Conservation (phyloP, 2,797 vertebrate genomes). For the Vespertilio murinus region DNA sequence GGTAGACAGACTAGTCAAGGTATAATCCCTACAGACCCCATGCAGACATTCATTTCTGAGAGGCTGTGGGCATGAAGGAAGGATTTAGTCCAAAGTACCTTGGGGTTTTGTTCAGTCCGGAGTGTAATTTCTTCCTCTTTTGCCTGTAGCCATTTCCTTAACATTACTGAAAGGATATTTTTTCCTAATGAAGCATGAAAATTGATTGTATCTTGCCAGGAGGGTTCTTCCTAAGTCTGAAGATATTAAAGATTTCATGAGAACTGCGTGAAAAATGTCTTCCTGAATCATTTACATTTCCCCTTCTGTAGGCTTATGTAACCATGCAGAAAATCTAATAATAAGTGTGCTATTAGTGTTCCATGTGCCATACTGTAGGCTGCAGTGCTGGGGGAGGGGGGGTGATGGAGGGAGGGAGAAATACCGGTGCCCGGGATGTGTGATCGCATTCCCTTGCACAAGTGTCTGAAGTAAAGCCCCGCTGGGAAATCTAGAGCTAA, state of each 20-base stretch:
- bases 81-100: constrained; percentile 72
- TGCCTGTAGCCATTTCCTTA: constrained; percentile 82
- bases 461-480: constrained; percentile 77
- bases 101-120: constrained; percentile 48
- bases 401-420: constrained; percentile 1
- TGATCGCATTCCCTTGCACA: constrained; percentile 25
- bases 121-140: constrained; percentile 68
- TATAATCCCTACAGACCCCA: background rate
- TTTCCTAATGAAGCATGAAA: constrained; percentile 85
- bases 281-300: constrained; percentile 87
- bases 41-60: background rate
- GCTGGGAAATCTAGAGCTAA: constrained; percentile 78
- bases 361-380: constrained; percentile 79
- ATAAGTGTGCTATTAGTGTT: constrained; percentile 85
- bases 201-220: constrained; percentile 85
- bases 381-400: constrained; percentile 54
- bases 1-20: background rate
- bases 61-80: constrained; percentile 62
- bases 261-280: constrained; percentile 84
- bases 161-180: constrained; percentile 77
- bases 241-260: constrained; percentile 85
- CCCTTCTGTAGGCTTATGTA: constrained; percentile 86
- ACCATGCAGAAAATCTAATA: constrained; percentile 89
- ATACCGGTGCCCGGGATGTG: constrained; percentile 72
- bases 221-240: constrained; percentile 82